Percentiles rank a stretch among this genome's conserved stretches.
These are phyloP conservation scores for Neogobius melanostomus DNA, from an alignment of 2,113 vertebrate species.

Conservation along the genomic window DNA sequence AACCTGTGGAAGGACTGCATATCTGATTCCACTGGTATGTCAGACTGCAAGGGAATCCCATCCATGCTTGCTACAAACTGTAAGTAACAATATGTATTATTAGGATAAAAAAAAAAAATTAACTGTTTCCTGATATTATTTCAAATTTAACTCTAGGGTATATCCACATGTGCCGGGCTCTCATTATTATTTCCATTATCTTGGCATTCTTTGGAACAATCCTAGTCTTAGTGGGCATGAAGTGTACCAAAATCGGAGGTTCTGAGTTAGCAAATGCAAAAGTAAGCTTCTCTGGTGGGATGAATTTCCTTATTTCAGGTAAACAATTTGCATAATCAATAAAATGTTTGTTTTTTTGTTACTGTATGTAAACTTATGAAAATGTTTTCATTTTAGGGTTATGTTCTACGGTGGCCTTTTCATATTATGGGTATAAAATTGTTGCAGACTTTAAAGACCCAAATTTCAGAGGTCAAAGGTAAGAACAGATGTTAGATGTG, in stretches of 20 bases:
- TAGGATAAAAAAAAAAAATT: background rate
- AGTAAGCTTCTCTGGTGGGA: conserved; percentile 88
- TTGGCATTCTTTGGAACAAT: conserved; percentile 87
- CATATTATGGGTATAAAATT: conserved; percentile 90
- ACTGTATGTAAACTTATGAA: background rate
- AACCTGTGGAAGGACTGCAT: conserved; percentile 95
- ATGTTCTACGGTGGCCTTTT: conserved; percentile 87
- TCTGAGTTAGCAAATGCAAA: conserved; percentile 86
- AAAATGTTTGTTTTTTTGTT: background rate
- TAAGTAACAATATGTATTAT: conserved; percentile 35
- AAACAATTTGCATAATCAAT: conserved; percentile 4
- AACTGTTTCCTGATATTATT: background rate
- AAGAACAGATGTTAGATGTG: conserved; percentile 57
- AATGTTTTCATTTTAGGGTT: conserved; percentile 77
- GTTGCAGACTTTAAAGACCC: conserved; percentile 88
- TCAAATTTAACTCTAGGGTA: conserved; percentile 78
- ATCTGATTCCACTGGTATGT: conserved; percentile 90
- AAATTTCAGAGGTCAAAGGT: conserved; percentile 86
- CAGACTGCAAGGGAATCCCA: conserved; percentile 92
- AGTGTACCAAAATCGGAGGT: conserved; percentile 94
- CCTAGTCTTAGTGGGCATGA: conserved; percentile 93
- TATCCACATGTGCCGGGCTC: conserved; percentile 91
- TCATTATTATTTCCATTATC: conserved; percentile 89
- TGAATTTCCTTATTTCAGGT: conserved; percentile 90
- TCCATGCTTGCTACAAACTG: conserved; percentile 86